Evolutionary conservation across 2,797 vertebrate species (phyloP), one percentile per base, ranked within the genome.

Genomic region (Myotis vivesi): DNA sequence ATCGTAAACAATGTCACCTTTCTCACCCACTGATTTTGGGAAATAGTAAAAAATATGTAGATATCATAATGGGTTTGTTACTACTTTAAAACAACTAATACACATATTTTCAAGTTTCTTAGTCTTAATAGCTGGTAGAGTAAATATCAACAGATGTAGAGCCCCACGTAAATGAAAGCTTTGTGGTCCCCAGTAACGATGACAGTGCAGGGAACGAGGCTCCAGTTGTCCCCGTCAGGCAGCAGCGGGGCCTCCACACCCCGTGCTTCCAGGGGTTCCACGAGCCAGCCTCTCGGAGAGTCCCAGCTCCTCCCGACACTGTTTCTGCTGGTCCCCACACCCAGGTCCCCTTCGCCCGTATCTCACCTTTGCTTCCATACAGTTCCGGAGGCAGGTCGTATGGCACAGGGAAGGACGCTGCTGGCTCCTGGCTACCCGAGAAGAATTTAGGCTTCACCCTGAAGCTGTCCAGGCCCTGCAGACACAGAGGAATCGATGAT

Each of bases 361-460:
- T 2, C 97, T 98, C 95, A 99, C 98, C 98, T 98, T 98, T 98
- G 69, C 82, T 98, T 84, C 97, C 97, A 6, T 99, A 99, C 10
- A 96, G 97, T 71, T 98, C 98, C n/a, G 97, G 98, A 49, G 98
- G 98, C 33, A 99, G 89, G 90, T 99, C 98, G 22, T 98, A 99
- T 0, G 98, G 98, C 83, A 99, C 98, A 33, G 98, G 98, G 94
- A 99, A 99, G 22, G 94, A 79, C 0, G 73, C 17, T 3, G 33
- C 16, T 3, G 97, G 86, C 49, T 97, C 96, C 49, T 92, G 95
- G 59, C 57, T 83, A 91, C 80, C 85, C 5, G 97, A 91, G 93
- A 97, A 93, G 68, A 96, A 96, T 83, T 97, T 97, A 49, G 75
- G 75, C 86, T 97, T 98, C 71, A 98, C 98, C 23, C 25, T 51